Base-by-base conservation (phyloP, 2,797 vertebrate genomes). In the Enoplosus armatus region DNA sequence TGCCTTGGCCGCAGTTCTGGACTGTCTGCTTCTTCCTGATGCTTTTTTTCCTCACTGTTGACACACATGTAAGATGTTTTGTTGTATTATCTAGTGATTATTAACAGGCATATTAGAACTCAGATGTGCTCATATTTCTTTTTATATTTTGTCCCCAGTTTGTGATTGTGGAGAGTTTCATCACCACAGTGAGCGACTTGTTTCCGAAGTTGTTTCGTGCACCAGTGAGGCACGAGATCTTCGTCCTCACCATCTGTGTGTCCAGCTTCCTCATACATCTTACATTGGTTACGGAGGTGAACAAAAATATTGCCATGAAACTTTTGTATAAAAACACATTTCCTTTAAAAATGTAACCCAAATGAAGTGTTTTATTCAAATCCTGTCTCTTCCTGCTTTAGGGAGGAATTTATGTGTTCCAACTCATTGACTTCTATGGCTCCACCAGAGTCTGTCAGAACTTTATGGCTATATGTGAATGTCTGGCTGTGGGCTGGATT, bases 371-470 rank as follows among this genome's bases (percentile, higher is more conserved):
- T 47, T 47, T 47, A 47, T 47, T 47, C 7, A 20, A 7, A 20
- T 47, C 6, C 22, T 24, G 1, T 53, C 3, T 71, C 41, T 43
- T 47, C 26, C 8, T 58, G 9, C 6, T 14, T 22, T n/a, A 90
- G 89, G 82, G 85, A 14, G 83, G 96, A 5, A 95, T 96, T 92
- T 97, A 96, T 39, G 62, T 97, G 72, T 96, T 97, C 87, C 95
- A 96, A 83, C 93, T 97, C 8, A 95, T 96, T 70, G 96, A 97
- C 79, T 96, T 95, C 77, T 97, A 97, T 0, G 95, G 95, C 24
- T 94, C 91, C 50, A 96, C 95, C 0, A 95, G 96, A 43, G 94
- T 54, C 0, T 96, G 94, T 68, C 85, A 95, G 41, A 90, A 97
- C 69, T 95, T 96, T 61, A 89, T 97, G 31, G 81, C 95, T 0